Evolutionary conservation across 2,113 vertebrate species (phyloP).

Genomic region (Oreotrochilus melanogaster): DNA sequence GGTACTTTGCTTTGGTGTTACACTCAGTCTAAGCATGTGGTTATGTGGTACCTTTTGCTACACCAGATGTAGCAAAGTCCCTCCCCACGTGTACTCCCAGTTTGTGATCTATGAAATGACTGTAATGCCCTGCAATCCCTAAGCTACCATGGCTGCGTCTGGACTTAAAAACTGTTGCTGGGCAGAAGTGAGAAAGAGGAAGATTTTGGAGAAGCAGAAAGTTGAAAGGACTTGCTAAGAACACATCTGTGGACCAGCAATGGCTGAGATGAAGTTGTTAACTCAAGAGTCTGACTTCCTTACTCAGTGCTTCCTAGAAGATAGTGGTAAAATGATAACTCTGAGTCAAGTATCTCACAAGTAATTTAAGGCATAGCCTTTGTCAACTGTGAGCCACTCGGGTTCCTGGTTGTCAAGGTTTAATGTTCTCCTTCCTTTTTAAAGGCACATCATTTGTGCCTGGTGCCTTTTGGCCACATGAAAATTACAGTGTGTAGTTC

Average conservation of each 20-base stretch:
- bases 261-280: neutral
- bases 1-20: neutral
- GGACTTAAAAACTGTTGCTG: neutral
- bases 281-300: neutral
- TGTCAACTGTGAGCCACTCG: neutral
- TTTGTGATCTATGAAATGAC: neutral
- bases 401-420: neutral
- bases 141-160: neutral
- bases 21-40: neutral
- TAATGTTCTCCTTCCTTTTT: neutral
- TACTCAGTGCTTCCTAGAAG: neutral
- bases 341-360: neutral
- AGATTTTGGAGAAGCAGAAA: neutral
- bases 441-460: neutral
- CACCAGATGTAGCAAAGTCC: neutral
- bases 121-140: neutral
- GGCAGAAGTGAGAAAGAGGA: fast-evolving
- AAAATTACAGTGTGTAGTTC: neutral
- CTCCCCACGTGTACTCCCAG: neutral
- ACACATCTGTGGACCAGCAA: neutral
- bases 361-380: neutral
- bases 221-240: neutral
- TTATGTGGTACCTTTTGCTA: neutral
- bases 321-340: neutral
- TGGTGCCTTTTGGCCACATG: neutral